Evolutionary conservation across 2,888 invertebrate species (phyloP).

Genomic region (Smittia sp.): DNA sequence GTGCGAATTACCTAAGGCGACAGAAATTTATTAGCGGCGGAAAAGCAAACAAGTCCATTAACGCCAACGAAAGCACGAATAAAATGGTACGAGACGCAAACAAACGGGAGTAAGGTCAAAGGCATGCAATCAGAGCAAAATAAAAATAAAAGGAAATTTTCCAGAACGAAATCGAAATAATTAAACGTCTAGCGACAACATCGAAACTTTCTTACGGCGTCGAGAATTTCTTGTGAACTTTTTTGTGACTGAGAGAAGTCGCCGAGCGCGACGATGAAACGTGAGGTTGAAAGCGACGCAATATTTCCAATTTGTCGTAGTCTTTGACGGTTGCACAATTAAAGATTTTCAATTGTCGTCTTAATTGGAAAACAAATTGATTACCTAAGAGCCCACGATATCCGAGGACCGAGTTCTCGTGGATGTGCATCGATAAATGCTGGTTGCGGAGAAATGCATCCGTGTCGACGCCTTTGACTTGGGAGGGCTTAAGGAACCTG

Average conservation of each 20-base stretch:
- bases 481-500: slow-evolving; percentile 77
- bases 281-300: slow-evolving; percentile 45
- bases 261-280: slow-evolving; percentile 41
- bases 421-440: slow-evolving; percentile 68
- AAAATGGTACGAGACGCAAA: neutral
- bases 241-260: slow-evolving; percentile 28
- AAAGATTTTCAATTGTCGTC: neutral
- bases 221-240: slow-evolving; percentile 16
- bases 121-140: slow-evolving; percentile 3
- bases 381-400: slow-evolving; percentile 74
- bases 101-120: neutral
- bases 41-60: slow-evolving; percentile 12
- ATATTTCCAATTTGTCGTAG: slow-evolving; percentile 44
- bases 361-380: neutral
- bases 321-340: slow-evolving; percentile 41
- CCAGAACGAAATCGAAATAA: neutral
- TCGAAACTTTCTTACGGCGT: slow-evolving; percentile 36
- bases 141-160: neutral
- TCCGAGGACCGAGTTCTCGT: slow-evolving; percentile 72
- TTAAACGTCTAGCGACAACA: too few species aligned
- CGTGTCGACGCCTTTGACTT: slow-evolving; percentile 71
- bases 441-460: slow-evolving; percentile 72
- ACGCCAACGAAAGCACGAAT: slow-evolving; percentile 1
- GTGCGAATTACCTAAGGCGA: slow-evolving; percentile 59
- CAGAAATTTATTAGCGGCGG: neutral